These are phyloP conservation scores for Trichechus manatus DNA, from an alignment of 2,113 vertebrate species.

Conservation along the genomic window DNA sequence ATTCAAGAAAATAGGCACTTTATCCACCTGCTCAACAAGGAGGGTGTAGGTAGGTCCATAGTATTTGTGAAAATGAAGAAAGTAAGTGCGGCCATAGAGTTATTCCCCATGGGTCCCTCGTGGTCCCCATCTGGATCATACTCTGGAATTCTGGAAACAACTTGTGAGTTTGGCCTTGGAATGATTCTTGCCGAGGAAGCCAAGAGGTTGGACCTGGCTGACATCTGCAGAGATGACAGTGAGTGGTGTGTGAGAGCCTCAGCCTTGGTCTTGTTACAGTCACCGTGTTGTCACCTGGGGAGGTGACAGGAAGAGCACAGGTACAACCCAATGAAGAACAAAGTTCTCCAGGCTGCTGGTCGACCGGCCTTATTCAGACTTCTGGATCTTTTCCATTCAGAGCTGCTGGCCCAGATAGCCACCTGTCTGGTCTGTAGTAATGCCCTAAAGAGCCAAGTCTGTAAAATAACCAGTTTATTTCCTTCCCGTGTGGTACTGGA, in stretches of 20 bases:
- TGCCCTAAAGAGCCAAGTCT: neutral
- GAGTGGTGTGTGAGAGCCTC: neutral
- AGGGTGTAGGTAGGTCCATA: neutral
- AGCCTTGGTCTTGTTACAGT: neutral
- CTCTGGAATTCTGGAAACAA: neutral
- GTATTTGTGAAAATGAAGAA: neutral
- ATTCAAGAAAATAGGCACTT: conserved; percentile 61
- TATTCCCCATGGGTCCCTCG: neutral
- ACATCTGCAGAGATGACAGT: neutral
- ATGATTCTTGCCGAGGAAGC: neutral
- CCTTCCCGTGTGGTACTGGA: accelerated
- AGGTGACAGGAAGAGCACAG: neutral
- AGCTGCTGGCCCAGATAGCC: neutral
- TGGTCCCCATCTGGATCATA: neutral
- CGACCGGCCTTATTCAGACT: conserved; percentile 78
- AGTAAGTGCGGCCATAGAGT: neutral
- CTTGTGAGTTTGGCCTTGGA: neutral
- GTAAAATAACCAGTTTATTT: accelerated
- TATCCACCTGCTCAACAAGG: neutral
- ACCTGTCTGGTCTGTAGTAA: conserved; percentile 1
- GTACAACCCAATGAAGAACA: accelerated
- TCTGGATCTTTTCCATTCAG: conserved; percentile 76
- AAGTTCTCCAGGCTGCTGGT: conserved; percentile 83
- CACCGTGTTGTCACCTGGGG: neutral
- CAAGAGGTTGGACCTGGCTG: neutral